These are phyloP conservation scores for Taphrorychus bicolor DNA, from an alignment of 2,888 invertebrate genomes.

Conservation along the genomic window DNA sequence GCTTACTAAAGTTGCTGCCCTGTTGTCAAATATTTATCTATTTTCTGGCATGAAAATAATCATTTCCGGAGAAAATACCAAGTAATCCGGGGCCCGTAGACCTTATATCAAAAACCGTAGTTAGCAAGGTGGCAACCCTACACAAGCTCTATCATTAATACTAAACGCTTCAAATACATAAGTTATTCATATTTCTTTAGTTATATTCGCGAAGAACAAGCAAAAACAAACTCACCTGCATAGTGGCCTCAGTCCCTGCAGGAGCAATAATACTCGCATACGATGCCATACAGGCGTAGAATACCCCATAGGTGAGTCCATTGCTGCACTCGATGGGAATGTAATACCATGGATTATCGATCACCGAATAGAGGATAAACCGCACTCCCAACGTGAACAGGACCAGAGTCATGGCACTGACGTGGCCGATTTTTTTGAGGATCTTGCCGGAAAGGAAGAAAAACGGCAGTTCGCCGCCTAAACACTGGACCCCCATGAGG, in stretches of 20 bases:
- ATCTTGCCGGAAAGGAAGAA: conserved; percentile 84
- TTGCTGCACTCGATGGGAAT: conserved; percentile 86
- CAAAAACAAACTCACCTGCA: conserved; percentile 68
- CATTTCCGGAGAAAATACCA: no score
- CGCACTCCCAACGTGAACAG: conserved; percentile 80
- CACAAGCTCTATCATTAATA: no score
- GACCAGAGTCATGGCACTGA: conserved; percentile 83
- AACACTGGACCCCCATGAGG: conserved; percentile 67
- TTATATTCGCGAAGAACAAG: background rate
- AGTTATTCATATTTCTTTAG: no score
- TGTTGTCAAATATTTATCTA: no score
- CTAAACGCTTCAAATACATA: no score
- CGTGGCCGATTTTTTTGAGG: conserved; percentile 80
- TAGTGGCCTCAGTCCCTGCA: conserved; percentile 84
- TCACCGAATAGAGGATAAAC: conserved; percentile 80
- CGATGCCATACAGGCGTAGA: conserved; percentile 87
- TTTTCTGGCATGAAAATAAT: no score
- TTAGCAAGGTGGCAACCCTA: no score
- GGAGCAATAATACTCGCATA: conserved; percentile 86
- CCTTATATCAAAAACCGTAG: no score
- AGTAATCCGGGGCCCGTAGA: no score
- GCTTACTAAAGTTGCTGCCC: no score
- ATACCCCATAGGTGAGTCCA: conserved; percentile 88
- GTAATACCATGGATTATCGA: conserved; percentile 83
- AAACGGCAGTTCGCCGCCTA: conserved; percentile 85